Evolutionary conservation across 2,113 vertebrate genomes (phyloP), one percentile per base, ranked within the genome.

Genomic region (Tetraodon nigroviridis): DNA sequence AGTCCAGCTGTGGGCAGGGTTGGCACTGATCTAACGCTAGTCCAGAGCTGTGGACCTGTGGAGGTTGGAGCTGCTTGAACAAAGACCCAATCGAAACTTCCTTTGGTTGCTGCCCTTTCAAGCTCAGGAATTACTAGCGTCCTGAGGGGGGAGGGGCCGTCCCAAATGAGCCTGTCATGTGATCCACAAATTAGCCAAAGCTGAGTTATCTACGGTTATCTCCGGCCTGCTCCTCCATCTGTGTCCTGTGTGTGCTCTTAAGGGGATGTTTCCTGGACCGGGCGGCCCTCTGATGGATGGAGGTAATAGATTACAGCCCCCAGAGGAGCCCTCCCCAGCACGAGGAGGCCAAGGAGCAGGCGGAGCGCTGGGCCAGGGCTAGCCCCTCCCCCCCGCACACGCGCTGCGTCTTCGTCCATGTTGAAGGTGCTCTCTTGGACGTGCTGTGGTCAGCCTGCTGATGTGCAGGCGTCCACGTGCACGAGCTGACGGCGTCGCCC

Each of bases 201-300:
- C 37, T 53, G 13, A 61, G 65, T 67, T 67, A 68, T 80, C 74
- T 64, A 55, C 57, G 63, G 62, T 64, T 76, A 78, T 79, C 70
- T 85, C 46, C 20, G 70, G 63, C 77, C 81, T 67, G 64, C 73
- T 76, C 76, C 67, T 81, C 76, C 83, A 85, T 86, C 82, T 84
- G 84, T 79, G 82, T 86, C 83, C 80, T 86, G 79, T 86, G 78
- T 78, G 75, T 83, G 78, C 80, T 86, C 77, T 87, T 87, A 84
- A 86, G 78, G 79, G 68, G 67, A 73, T 61, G 80, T 55, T 87
- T 87, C 82, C 86, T 81, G 83, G 69, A 79, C 78, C 75, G 82
- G 84, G 76, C 85, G 80, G 75, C 79, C 84, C 51, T 54, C 69
- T 87, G 85, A 89, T 87, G 78, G 84, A 89, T 87, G 73, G 69